Evolutionary conservation across 2,113 vertebrate species (phyloP), one percentile per base, ranked within the genome.

Genomic region (Paramisgurnus dabryanus): DNA sequence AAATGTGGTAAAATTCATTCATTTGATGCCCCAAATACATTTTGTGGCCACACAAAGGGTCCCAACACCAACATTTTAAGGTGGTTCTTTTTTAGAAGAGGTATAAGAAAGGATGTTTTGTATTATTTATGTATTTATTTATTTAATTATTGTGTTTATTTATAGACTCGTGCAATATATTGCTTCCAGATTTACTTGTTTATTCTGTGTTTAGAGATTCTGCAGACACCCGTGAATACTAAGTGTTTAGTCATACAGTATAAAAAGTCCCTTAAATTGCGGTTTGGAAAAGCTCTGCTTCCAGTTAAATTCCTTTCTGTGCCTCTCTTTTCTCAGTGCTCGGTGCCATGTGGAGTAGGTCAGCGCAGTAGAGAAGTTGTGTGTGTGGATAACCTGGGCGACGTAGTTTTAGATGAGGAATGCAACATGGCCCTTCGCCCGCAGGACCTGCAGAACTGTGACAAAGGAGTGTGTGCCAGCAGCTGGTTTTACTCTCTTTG

Each of bases 401-500:
- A 96, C 1, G 3, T 95, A 58, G 97, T 96, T 3, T 88, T 91
- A 0, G 96, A 98, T 0, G 91, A 94, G 76, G 96, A 98, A 43
- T 98, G 97, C 84, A 98, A 98, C 90, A 91, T 96, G 94, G 95
- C 94, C 74, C 91, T 98, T 12, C 94, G 93, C 10, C 97, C 97
- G 0, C 93, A 87, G 0, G 92, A 94, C 49, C 92, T 96, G 0
- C 94, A 98, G 87, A 98, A 98, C 87, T 98, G 97, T 2, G 97
- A 98, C 91, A 95, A 95, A 95, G 97, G 97, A 0, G 91, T 94
- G 27, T 98, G 97, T 34, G 94, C 96, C 1, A 94, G 94, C 85
- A 97, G 96, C 93, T 98, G 97, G 97, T 98, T 98, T 89, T 94
- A 95, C 77, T 96, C 96, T 0, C 93, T 91, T 47, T 98, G 97